These are phyloP conservation scores for Perodicticus potto DNA, from an alignment of 2,797 vertebrate genomes.

Conservation along the genomic window DNA sequence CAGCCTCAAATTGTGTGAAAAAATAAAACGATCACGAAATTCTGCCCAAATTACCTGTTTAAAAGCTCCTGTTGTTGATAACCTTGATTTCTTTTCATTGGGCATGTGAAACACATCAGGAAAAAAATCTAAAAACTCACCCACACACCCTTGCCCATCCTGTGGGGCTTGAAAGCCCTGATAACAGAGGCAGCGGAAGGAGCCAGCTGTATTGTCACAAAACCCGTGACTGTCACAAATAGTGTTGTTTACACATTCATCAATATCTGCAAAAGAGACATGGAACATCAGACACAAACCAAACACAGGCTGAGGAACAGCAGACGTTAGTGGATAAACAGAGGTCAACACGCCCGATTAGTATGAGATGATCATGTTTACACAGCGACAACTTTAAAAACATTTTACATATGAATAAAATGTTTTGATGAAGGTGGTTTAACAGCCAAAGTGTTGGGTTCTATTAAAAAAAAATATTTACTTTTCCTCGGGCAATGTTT, in stretches of 20 bases:
- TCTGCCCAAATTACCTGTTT: neutral
- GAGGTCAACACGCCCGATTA: neutral
- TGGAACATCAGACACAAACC: conserved; percentile 79
- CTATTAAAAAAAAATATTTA: conserved; percentile 71
- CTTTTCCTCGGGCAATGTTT: conserved; percentile 73
- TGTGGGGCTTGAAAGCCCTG: conserved; percentile 93
- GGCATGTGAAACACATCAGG: neutral
- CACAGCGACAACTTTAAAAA: conserved; percentile 45
- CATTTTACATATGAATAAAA: conserved; percentile 74
- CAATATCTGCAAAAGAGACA: conserved; percentile 92
- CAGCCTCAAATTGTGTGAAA: neutral
- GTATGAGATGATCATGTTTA: conserved; percentile 32
- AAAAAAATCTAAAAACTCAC: conserved; percentile 88
- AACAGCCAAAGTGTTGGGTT: neutral
- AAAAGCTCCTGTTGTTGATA: neutral
- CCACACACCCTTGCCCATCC: conserved; percentile 93
- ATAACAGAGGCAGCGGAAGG: conserved; percentile 96
- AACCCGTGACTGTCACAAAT: conserved; percentile 93
- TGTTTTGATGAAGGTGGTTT: conserved; percentile 69
- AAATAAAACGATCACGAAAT: neutral
- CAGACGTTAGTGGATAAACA: conserved; percentile 7
- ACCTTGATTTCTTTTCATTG: neutral
- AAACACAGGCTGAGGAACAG: conserved; percentile 53
- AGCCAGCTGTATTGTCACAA: conserved; percentile 96
- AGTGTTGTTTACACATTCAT: conserved; percentile 95